Base-by-base conservation (phyloP, 2,113 vertebrate species). In the Glaucidium brasilianum region DNA sequence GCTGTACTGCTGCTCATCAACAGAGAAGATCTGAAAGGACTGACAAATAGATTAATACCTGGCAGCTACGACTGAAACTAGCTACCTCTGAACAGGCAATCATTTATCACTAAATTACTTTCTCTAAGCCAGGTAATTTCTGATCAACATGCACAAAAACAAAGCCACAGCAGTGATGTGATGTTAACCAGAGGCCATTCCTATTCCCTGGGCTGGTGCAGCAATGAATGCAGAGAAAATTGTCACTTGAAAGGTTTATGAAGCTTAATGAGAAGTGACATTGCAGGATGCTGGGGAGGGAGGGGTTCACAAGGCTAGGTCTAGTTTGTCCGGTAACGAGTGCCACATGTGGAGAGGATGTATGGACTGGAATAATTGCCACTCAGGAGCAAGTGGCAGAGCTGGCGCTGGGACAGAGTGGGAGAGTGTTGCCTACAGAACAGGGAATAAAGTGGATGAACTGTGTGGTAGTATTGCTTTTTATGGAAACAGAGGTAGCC, bases 91-190 rank as follows among this genome's bases (percentile, higher is more conserved):
- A 98, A 96, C 1, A 14, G 96, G 95, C 97, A 97, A 95, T 97
- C 92, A 97, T 97, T 98, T 98, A 96, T 97, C 97, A 97, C 88
- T 98, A 98, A 98, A 98, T 98, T 98, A 95, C 97, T 98, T 98
- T 97, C 88, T 97, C 92, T 97, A 96, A 97, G 95, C 88, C 82
- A 95, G 86, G 96, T 97, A 97, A 97, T 97, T 97, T 98, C 91
- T 98, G 98, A 98, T 98, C 97, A 98, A 95, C 96, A 96, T 96
- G 87, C 96, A 96, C 86, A 95, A 97, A 95, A 94, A 91, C 88
- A 96, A 91, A 94, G 84, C 69, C 84, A 79, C 25, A 19, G 41
- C 83, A 77, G 88, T 76, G 92, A 78, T 92, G 85, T 5, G 72
- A 68, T 96, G 88, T 97, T 97, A 97, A 97, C 96, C 94, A 97